These are phyloP conservation scores for Drosophila malerkotliana DNA, from an alignment of 1,140 invertebrate species.

Conservation along the genomic window DNA sequence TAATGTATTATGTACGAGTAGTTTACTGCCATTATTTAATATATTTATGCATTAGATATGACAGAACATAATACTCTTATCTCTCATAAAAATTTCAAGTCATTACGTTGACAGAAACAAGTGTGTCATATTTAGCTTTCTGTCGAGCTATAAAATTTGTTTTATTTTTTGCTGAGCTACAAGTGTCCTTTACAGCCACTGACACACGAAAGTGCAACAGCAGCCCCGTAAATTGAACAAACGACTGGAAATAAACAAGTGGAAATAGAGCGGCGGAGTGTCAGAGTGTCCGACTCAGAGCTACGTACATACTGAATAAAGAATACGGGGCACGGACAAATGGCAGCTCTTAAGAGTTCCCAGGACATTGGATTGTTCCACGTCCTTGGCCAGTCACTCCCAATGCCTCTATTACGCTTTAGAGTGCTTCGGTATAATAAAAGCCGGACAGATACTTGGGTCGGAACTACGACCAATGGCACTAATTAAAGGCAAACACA, in stretches of 20 bases:
- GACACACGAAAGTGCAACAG: constrained; percentile 32
- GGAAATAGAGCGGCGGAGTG: constrained; percentile 31
- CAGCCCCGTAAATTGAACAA: constrained; percentile 45
- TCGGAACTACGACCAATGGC: constrained; percentile 26
- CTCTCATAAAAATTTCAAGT: constrained; percentile 13
- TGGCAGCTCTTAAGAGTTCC: constrained; percentile 9
- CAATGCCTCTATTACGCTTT: constrained; percentile 5
- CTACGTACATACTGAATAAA: constrained; percentile 17
- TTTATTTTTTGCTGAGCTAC: constrained; percentile 32
- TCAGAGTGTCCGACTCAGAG: constrained; percentile 15
- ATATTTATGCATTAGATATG: background rate
- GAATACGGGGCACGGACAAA: constrained; percentile 18
- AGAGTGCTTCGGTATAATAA: constrained; percentile 13
- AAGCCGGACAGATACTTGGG: constrained; percentile 14
- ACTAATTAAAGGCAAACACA: constrained; percentile 65
- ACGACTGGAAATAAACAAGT: constrained; percentile 34
- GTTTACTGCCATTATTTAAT: background rate
- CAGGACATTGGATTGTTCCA: background rate
- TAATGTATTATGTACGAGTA: too few species aligned
- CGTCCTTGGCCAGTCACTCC: constrained; percentile 5
- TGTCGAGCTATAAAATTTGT: background rate
- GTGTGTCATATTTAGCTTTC: background rate
- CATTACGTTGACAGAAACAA: constrained; percentile 14
- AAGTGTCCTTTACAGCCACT: constrained; percentile 43
- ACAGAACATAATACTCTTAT: background rate